Base-by-base conservation (phyloP, 2,888 invertebrate species). In the Dilophus febrilis region DNA sequence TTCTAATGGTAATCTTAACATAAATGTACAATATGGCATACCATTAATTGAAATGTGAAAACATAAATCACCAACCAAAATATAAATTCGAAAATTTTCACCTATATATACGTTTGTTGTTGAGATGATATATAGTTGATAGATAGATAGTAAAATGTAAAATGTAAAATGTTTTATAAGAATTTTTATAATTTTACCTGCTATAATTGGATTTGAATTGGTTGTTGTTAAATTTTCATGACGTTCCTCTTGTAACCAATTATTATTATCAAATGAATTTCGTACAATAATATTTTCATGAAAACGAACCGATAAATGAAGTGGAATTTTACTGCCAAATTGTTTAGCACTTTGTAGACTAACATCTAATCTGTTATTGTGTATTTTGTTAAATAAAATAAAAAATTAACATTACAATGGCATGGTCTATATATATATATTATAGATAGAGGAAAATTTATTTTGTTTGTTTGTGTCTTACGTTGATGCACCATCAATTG, bases 31-130 rank as follows among this genome's bases (percentile, higher is more conserved):
- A 37, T 53, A 61, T 18, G 58, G 56, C 1, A 52, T 51, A 38
- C 58, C 57, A 27, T 62, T 61, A 19, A 61, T 53, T 1, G 61
- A 55, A 28, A 62, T 58, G 38, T 59, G 58, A 45, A 61, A 62
- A 13, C n/a, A 29, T 12, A 22, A 33, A 29, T 38, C 40, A 14
- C 35, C 33, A 12, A 38, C 31, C 2, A 38, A 37, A 32, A 41
- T 37, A 34, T 31, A 37, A 12, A 41, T 22, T 16, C 27, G 28
- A n/a, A 41, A 41, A n/a, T 28, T 10, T 13, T 38, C 38, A 26
- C 41, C 41, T 35, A 19, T n/a, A n/a, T n/a, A n/a, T n/a, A n/a
- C n/a, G n/a, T n/a, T n/a, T n/a, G n/a, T n/a, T n/a, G n/a, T n/a
- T n/a, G n/a, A n/a, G n/a, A n/a, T n/a, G n/a, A n/a, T n/a, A n/a